phyloP scores from a whole-genome alignment of 1,140 invertebrate species.

The Leptinotarsa texana region DNA sequence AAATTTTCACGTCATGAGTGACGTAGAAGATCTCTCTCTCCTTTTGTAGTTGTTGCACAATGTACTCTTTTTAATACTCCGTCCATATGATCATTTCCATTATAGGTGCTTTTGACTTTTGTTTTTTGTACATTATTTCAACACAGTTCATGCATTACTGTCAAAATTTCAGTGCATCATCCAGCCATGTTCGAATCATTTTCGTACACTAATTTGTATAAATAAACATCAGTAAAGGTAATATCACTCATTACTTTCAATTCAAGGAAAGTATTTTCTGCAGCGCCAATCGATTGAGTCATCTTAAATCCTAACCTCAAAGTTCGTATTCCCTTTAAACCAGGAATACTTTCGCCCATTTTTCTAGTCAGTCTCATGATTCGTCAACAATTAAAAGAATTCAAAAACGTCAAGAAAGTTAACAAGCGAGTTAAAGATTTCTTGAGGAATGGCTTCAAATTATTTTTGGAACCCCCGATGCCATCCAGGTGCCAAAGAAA shows the following conservation, averaged over 20 bases:
- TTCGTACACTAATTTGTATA: constrained; percentile 14
- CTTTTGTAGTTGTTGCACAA: no score
- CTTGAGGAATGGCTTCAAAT: constrained; percentile 33
- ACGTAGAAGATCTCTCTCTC: no score
- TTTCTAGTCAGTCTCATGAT: constrained; percentile 18
- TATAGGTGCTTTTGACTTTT: no score
- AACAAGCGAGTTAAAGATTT: constrained; percentile 30
- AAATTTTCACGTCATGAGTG: no score
- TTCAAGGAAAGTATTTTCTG: background rate
- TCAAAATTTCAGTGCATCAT: constrained; percentile 36
- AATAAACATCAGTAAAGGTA: background rate
- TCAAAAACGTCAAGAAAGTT: constrained; percentile 28
- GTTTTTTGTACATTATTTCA: no score
- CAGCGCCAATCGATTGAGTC: constrained; percentile 27
- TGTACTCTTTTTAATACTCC: no score
- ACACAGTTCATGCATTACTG: constrained; percentile 3
- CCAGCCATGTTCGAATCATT: background rate
- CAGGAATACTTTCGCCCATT: constrained; percentile 24
- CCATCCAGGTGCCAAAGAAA: constrained; percentile 10
- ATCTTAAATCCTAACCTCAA: constrained; percentile 39
- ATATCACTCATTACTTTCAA: background rate
- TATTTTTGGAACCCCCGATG: constrained; percentile 16
- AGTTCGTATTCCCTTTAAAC: constrained; percentile 22
- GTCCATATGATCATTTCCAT: no score
- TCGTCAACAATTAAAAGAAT: constrained; percentile 28